Conservation (phyloP, 2,797 vertebrate species). For the Buphagus erythrorhynchus region DNA sequence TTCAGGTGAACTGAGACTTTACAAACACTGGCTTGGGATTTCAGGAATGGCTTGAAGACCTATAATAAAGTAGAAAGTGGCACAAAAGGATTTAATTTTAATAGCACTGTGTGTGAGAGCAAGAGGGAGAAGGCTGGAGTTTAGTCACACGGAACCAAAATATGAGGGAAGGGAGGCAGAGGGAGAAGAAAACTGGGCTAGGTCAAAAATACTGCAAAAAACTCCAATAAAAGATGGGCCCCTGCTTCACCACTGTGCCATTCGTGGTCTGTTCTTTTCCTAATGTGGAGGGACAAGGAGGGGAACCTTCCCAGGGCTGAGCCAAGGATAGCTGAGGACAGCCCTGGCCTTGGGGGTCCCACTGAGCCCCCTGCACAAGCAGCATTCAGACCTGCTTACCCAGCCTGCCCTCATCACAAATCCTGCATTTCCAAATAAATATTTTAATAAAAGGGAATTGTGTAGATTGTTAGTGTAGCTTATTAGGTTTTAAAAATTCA, state of each 20-base stretch:
- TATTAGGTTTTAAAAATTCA: constrained; percentile 67
- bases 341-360: not conserved
- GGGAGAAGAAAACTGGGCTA: not conserved
- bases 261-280: not conserved
- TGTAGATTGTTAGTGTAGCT: constrained; percentile 43
- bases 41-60: not conserved
- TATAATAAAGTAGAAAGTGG: not conserved
- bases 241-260: not conserved
- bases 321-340: not conserved
- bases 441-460: constrained; percentile 56
- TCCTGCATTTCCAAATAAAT: constrained; percentile 44
- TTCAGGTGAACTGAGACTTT: not conserved
- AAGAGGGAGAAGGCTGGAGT: not conserved
- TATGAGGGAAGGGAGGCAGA: not conserved
- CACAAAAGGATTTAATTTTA: constrained; percentile 21
- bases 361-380: not conserved
- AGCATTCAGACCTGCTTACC: not conserved
- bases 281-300: not conserved
- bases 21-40: not conserved
- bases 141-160: not conserved
- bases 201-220: not conserved
- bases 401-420: not conserved
- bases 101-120: not conserved
- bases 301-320: not conserved
- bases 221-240: not conserved